These are phyloP conservation scores for Callinectes sapidus DNA, from an alignment of 2,888 invertebrate species.

Conservation along the genomic window DNA sequence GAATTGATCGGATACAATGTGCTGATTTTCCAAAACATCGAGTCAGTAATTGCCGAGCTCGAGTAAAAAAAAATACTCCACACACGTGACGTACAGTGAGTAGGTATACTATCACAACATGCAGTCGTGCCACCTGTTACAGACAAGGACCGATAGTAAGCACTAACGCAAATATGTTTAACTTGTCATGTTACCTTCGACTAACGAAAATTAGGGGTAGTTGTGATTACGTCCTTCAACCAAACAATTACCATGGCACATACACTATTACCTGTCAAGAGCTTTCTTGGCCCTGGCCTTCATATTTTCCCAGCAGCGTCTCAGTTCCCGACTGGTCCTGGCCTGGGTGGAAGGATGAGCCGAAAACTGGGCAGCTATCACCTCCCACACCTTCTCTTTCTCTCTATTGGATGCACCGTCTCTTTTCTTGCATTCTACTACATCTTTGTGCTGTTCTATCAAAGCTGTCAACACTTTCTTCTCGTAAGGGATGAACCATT, in stretches of 20 bases:
- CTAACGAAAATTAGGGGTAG: not conserved
- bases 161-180: too few relatives aligned
- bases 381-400: conserved; percentile 69
- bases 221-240: not conserved
- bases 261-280: not conserved
- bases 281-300: conserved; percentile 68
- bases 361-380: conserved; percentile 66
- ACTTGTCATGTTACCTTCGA: not conserved
- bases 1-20: too few relatives aligned
- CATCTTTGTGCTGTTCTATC: conserved; percentile 61
- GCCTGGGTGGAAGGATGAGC: conserved; percentile 63
- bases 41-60: too few relatives aligned
- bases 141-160: too few relatives aligned
- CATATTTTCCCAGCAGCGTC: conserved; percentile 71
- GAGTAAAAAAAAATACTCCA: too few relatives aligned
- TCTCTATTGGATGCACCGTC: conserved; percentile 66
- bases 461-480: conserved; percentile 64
- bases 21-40: too few relatives aligned
- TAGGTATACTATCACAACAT: too few relatives aligned
- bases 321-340: conserved; percentile 60
- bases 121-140: too few relatives aligned
- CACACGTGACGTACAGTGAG: too few relatives aligned
- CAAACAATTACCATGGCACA: not conserved
- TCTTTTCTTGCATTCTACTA: conserved; percentile 64
- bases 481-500: conserved; percentile 69